A percentile compares a stretch with the other conserved stretches of the same genome.
phyloP scores from a whole-genome alignment of 2,888 invertebrate genomes.

The Lucinisca nassula region DNA sequence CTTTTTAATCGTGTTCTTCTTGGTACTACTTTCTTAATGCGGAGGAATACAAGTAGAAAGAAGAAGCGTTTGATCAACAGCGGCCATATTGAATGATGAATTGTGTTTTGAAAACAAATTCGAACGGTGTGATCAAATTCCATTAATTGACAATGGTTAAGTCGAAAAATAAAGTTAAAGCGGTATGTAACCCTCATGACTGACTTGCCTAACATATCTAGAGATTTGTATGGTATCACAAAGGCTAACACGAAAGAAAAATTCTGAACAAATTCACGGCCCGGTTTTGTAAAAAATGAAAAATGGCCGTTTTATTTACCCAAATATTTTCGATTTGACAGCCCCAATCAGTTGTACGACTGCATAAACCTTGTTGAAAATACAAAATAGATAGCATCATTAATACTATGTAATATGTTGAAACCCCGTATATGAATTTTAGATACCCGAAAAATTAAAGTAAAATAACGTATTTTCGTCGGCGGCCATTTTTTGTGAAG shows the following conservation, averaged over 20 bases:
- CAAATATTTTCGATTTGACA: not conserved
- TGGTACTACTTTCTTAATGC: not conserved
- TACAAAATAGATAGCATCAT: not conserved
- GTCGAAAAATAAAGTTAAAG: conserved; percentile 52
- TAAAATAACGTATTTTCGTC: not conserved
- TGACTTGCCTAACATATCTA: not conserved
- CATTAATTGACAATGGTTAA: conserved; percentile 71
- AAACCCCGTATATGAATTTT: not conserved
- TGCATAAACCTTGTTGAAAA: not conserved
- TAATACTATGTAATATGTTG: not conserved
- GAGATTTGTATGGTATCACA: too few relatives aligned
- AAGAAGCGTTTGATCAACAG: conserved; percentile 62
- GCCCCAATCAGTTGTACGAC: not conserved
- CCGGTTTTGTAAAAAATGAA: not conserved
- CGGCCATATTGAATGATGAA: conserved; percentile 79
- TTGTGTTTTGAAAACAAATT: conserved; percentile 66
- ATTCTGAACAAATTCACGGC: not conserved
- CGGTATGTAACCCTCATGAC: conserved; percentile 51
- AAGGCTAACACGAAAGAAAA: too few relatives aligned
- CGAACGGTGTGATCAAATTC: conserved; percentile 41
- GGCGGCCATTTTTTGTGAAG: conserved; percentile 68
- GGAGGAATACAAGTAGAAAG: not conserved
- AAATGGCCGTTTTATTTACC: not conserved
- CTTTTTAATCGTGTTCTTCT: not conserved
- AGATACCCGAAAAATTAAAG: not conserved